phyloP scores from a whole-genome alignment of 1,140 invertebrate genomes.

The Uloborus diversus region DNA sequence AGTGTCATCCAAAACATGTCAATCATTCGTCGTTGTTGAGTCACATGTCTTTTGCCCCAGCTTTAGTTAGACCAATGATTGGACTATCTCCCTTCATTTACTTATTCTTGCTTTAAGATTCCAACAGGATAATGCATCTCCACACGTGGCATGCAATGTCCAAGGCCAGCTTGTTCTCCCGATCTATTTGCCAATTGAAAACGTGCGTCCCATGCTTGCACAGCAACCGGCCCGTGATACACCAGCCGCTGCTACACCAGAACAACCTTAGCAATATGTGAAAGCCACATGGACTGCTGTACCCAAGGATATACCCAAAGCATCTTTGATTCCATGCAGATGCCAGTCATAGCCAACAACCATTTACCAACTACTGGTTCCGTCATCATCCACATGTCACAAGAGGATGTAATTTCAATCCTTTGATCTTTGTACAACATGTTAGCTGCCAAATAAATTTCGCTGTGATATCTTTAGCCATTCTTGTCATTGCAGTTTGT shows the following conservation, averaged over 20 bases:
- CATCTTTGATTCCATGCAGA: too few relatives aligned
- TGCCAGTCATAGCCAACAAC: neutral
- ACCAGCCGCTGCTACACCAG: neutral
- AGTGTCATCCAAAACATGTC: too few relatives aligned
- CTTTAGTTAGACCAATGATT: too few relatives aligned
- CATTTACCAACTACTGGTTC: neutral
- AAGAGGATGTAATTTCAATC: neutral
- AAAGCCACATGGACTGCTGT: neutral
- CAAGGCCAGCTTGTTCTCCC: neutral
- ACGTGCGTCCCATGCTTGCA: neutral
- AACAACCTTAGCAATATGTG: neutral
- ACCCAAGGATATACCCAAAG: too few relatives aligned
- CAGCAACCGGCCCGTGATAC: neutral
- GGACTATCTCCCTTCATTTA: slow-evolving; percentile 6
- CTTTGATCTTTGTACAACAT: too few relatives aligned
- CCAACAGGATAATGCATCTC: slow-evolving; percentile 2
- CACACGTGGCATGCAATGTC: slow-evolving; percentile 10
- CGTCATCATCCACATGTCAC: neutral
- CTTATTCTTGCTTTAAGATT: neutral
- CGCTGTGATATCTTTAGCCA: neutral
- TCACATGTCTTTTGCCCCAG: too few relatives aligned
- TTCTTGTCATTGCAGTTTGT: neutral
- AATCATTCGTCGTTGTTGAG: too few relatives aligned
- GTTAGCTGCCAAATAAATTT: neutral
- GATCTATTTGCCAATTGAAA: neutral